Base-by-base conservation (phyloP, 2,113 vertebrate species). In the Paedocypris sp. region DNA sequence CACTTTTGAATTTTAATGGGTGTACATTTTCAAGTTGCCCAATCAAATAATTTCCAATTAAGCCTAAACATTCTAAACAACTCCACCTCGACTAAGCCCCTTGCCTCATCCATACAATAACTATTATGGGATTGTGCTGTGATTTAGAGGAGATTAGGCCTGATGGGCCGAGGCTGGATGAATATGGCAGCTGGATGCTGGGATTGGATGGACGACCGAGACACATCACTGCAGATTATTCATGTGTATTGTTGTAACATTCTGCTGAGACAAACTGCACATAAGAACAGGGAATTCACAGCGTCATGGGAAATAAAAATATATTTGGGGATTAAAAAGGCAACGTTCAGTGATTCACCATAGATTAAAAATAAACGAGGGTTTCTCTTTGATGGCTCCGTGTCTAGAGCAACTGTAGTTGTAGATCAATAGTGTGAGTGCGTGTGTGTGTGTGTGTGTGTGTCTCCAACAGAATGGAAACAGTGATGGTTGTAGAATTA, bases 71-170 rank as follows among this genome's bases (percentile, higher is more conserved):
- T n/a, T n/a, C n/a, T n/a, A n/a, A n/a, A n/a, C n/a, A n/a, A n/a
- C 3, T 23, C 23, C 41, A 23, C 70, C 64, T 71, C 61, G 68
- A 73, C 71, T 71, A 67, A 70, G 59, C 52, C 64, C 31, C 23
- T 33, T 51, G 49, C 67, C 69, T 51, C 52, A 64, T 56, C 69
- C 50, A 68, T 75, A 75, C 72, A 78, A 77, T 76, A 74, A 71
- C 23, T 10, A 70, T 80, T 76, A 78, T 75, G 64, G 69, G 80
- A 83, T 81, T 83, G 56, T 62, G 52, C 62, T 57, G 66, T 22
- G 64, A 65, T 82, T 82, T 78, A 68, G 39, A 73, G 60, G 70
- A 81, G 82, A 83, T 86, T 86, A 84, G 59, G 69, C 33, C 67
- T 79, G 68, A 80, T 78, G 69, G 58, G 56, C 62, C 66, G 73